These are phyloP conservation scores for Rafetus swinhoei DNA, from an alignment of 2,113 vertebrate genomes.

Conservation along the genomic window DNA sequence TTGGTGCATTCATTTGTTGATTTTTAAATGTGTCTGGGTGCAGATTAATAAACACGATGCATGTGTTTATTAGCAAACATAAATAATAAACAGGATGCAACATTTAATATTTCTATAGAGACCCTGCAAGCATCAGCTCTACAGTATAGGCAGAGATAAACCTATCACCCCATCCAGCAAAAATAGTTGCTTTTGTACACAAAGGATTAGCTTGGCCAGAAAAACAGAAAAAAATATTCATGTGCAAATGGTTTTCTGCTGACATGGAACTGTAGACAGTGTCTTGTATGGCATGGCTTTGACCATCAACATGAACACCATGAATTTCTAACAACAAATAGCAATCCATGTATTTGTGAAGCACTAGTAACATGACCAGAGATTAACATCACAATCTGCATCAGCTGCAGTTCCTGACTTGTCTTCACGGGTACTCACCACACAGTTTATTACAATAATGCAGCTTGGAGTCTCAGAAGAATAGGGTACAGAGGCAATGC, in stretches of 20 bases:
- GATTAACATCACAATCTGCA: background rate
- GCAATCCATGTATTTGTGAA: background rate
- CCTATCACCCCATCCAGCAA: background rate
- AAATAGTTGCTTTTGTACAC: background rate
- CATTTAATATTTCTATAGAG: background rate
- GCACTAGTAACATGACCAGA: background rate
- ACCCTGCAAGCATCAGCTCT: background rate
- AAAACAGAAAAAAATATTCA: background rate
- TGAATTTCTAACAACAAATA: background rate
- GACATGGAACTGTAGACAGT: background rate
- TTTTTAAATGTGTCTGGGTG: background rate
- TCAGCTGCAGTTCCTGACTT: background rate
- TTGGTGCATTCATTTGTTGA: background rate
- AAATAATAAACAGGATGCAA: background rate
- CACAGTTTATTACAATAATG: background rate
- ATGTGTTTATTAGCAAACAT: too few species aligned
- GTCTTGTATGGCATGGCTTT: background rate
- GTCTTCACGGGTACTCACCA: background rate
- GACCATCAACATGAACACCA: background rate
- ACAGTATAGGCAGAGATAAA: background rate
- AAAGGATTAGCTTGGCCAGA: background rate
- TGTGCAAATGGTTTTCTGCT: background rate
- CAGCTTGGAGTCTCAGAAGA: background rate
- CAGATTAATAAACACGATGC: background rate
- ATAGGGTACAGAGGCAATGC: background rate